Base-by-base conservation (phyloP, 2,113 vertebrate species). In the Elephantulus edwardii region DNA sequence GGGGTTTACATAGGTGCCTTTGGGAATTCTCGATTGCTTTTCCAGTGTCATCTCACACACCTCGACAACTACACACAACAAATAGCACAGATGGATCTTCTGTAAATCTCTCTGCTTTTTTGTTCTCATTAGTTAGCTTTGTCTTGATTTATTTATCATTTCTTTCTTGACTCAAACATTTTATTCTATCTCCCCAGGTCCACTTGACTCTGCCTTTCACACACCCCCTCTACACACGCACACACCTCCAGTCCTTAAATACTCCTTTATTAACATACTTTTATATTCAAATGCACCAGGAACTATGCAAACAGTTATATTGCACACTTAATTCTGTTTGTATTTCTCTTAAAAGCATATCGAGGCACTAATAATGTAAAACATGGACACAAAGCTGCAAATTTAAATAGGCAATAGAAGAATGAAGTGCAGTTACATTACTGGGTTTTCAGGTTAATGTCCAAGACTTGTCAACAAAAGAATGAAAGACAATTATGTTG, bases 1-100 rank as follows among this genome's bases (percentile, higher is more conserved):
- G 44, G 70, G 91, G 95, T 97, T 97, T 97, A 91, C 83, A 71
- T 50, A 78, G 87, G 91, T 76, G 19, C 88, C 83, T 42, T 28
- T 20, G 93, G 88, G 93, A 95, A 93, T 97, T 97, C 95, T 86
- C 93, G 96, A 76, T 96, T 95, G 83, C 86, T 97, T 97, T 97
- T 95, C 83, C 50, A 66, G 83, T 83, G 74, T 86, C 93, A 81
- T 91, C 91, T 95, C 83, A 86, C 72, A 95, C 35, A 96, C 75
- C 77, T 91, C 81, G 91, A 79, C 14, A 91, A 93, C 93, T 91
- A 80, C 89, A 83, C 56, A 44, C 13, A 95, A 90, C 75, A 96
- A 95, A 93, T 24, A 77, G 48, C 94, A 89, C 91, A 96, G 85
- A 93, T 90, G 44, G 80, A 44, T 8, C 88, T 88, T 96, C 93